phyloP scores from a whole-genome alignment of 2,888 invertebrate genomes.

The Spicauda simplicius region DNA sequence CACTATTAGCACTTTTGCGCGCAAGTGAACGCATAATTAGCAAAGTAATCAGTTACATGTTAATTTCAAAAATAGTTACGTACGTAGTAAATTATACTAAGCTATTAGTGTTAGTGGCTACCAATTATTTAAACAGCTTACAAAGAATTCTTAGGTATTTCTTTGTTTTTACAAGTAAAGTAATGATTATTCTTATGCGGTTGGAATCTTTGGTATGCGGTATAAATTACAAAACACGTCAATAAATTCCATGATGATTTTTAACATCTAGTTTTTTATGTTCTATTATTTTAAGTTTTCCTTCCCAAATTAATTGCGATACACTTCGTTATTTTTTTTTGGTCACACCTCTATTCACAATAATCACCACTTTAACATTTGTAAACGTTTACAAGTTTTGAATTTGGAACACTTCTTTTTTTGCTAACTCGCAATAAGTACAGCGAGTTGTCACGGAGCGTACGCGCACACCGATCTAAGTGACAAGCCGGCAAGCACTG shows the following conservation, averaged over 20 bases:
- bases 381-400: not conserved
- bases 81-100: not conserved
- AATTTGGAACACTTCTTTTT: not conserved
- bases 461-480: slow-evolving; percentile 47
- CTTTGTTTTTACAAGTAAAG: not conserved
- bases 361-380: not conserved
- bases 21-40: not conserved
- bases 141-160: not conserved
- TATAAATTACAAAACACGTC: slow-evolving; percentile 1
- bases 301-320: not conserved
- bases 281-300: not conserved
- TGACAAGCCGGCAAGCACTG: slow-evolving; percentile 53
- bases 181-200: not conserved
- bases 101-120: not conserved
- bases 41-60: not conserved
- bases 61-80: not conserved
- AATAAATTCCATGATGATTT: not conserved
- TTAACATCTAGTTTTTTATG: not conserved
- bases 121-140: not conserved
- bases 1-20: not conserved
- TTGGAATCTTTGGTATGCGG: not conserved
- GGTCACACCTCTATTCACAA: not conserved
- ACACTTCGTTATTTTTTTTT: not conserved
- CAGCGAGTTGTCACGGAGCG: not conserved
- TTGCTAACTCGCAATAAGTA: not conserved